A percentile compares a stretch with the other conserved stretches of the same genome.
Conservation (phyloP, 2,113 vertebrate genomes). For the Nyctibius bracteatus region DNA sequence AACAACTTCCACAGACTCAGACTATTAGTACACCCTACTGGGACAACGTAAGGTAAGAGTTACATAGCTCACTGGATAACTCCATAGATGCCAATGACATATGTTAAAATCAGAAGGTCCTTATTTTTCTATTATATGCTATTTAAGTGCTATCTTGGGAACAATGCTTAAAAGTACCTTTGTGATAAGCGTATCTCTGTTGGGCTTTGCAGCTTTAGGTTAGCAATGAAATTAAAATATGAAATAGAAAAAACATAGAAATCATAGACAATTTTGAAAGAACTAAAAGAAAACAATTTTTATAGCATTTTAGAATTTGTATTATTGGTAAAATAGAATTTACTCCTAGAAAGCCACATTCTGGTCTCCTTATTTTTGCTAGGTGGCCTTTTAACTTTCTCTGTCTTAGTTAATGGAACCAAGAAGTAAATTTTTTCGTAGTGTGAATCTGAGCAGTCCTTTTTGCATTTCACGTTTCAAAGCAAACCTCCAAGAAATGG, state of each 20-base stretch:
- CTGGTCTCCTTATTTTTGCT: neutral
- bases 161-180: neutral
- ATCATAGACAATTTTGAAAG: neutral
- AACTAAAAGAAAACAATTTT: neutral
- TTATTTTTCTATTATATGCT: neutral
- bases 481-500: neutral
- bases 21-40: too few species aligned
- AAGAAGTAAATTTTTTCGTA: neutral
- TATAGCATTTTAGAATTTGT: neutral
- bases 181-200: neutral
- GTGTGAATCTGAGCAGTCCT: neutral
- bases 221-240: neutral
- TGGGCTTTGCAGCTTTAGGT: neutral
- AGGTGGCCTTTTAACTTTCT: neutral
- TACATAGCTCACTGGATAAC: neutral
- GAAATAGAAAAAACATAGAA: neutral
- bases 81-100: neutral
- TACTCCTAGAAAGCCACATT: neutral
- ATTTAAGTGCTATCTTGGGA: neutral
- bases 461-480: neutral
- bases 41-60: too few species aligned
- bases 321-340: neutral
- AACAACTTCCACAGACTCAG: too few species aligned
- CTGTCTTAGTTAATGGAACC: neutral
- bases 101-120: neutral